These are phyloP conservation scores for Mycalesis mineus DNA, from an alignment of 2,888 invertebrate species.

Conservation along the genomic window DNA sequence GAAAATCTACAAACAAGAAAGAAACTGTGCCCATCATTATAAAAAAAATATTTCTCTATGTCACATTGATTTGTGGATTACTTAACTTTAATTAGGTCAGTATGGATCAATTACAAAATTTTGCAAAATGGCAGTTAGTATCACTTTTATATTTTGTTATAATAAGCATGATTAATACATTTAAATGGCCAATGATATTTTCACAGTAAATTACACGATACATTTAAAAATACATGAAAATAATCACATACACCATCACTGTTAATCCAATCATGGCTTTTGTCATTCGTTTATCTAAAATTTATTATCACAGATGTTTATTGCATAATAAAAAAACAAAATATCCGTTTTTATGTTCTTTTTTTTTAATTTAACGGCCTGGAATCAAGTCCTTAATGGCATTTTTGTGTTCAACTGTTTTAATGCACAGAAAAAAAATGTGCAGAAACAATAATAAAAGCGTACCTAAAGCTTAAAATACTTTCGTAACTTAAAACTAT, in stretches of 20 bases:
- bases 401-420: background rate
- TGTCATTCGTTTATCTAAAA: constrained; percentile 37
- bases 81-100: constrained; percentile 14
- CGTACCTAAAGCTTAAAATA: constrained; percentile 40
- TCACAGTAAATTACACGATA: constrained; percentile 21
- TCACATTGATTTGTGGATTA: constrained; percentile 7
- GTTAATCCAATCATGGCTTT: constrained; percentile 37
- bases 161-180: constrained; percentile 25
- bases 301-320: constrained; percentile 71
- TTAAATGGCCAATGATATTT: constrained; percentile 21
- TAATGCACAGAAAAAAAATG: constrained; percentile 3
- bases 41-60: constrained; percentile 6
- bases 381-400: no score
- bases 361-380: no score
- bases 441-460: constrained; percentile 33
- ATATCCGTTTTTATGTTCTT: background rate
- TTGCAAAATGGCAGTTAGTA: constrained; percentile 68
- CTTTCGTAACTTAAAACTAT: constrained; percentile 40
- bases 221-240: constrained; percentile 26
- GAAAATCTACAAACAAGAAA: background rate
- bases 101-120: constrained; percentile 19
- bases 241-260: constrained; percentile 27
- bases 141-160: constrained; percentile 43
- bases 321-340: constrained; percentile 43
- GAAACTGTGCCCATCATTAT: background rate